Evolutionary conservation across 2,113 vertebrate genomes (phyloP), one percentile per base, ranked within the genome.

Genomic region (Istiophorus platypterus): DNA sequence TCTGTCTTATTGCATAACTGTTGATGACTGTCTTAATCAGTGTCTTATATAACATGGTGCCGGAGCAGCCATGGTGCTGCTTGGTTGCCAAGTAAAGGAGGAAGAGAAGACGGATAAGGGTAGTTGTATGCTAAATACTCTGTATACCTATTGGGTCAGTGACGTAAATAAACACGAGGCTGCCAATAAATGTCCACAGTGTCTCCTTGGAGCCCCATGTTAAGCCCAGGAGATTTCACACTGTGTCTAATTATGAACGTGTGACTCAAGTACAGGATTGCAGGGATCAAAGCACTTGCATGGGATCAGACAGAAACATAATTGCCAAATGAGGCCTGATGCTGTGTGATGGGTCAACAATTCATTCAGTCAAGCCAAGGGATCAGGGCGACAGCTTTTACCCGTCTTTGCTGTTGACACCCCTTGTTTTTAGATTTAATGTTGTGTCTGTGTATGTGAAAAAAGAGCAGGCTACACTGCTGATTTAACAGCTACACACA

Each of bases 61-160:
- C 67, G 18, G 51, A 24, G 65, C 34, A 80, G 79, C 72, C 69
- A 52, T 65, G 49, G 27, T 45, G 52, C 65, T 57, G 42, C 54
- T 62, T 62, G 41, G 80, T 92, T 91, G 85, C 89, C 85, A 85
- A 81, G 86, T 72, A 72, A 90, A 84, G 81, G 2, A 65, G 51
- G 57, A 58, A 51, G 72, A 31, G 72, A 66, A 62, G 51, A 18
- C n/a, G 58, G 61, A 61, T 3, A 13, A 34, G 14, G 18, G 1
- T n/a, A 24, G 57, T 88, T 59, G 65, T 39, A 59, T 65, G 47
- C 74, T 73, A 78, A 76, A 78, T 52, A 22, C 29, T 14, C 29
- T 26, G 65, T 72, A 51, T 20, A 4, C 64, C 26, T 18, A 41
- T 29, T 27, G 56, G 20, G 37, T 76, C 61, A 1, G 27, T 90